Evolutionary conservation across 2,797 vertebrate species (phyloP), one percentile per base, ranked within the genome.

Genomic region (Fistularia commersonii): DNA sequence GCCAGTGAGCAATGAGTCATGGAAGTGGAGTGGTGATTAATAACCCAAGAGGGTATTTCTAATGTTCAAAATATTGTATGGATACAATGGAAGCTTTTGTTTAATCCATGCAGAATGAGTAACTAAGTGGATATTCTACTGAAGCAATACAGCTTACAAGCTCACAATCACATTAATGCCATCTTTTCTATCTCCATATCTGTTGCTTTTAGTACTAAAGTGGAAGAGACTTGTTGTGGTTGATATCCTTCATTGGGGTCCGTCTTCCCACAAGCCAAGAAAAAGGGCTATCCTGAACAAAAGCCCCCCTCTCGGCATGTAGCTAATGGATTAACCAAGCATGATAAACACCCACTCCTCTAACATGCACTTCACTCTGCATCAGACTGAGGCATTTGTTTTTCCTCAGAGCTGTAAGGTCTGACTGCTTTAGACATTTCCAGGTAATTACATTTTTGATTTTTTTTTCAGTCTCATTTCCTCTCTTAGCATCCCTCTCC

Each of bases 281-380:
- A 65, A 65, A 23, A 81, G 62, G 55, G 73, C 73, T 64, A 9
- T 43, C 41, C 62, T 42, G 69, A 85, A 88, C 85, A 88, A 90
- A 88, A 84, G 82, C 81, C 62, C 52, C 23, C 62, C 72, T 70
- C 80, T 78, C 67, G 47, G 74, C 72, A 64, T 79, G 76, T 7
- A 54, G 79, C 79, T 80, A 79, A 84, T 84, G 79, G 81, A 87
- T 89, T 82, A 85, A 85, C 75, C 76, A 73, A 80, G 79, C 86
- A 61, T 76, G 58, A 74, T 78, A 63, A 77, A 84, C 71, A 79
- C 55, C 66, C 74, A 68, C 61, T 47, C 48, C 60, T 57, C 57
- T 14, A 11, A 32, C 51, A 57, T 41, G 10, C 58, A 39, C 75
- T 55, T 48, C 62, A 52, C 8, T 10, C 70, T 63, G 51, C 62